phyloP scores from a whole-genome alignment of 2,888 invertebrate genomes.

The Parthenolecanium corni region DNA sequence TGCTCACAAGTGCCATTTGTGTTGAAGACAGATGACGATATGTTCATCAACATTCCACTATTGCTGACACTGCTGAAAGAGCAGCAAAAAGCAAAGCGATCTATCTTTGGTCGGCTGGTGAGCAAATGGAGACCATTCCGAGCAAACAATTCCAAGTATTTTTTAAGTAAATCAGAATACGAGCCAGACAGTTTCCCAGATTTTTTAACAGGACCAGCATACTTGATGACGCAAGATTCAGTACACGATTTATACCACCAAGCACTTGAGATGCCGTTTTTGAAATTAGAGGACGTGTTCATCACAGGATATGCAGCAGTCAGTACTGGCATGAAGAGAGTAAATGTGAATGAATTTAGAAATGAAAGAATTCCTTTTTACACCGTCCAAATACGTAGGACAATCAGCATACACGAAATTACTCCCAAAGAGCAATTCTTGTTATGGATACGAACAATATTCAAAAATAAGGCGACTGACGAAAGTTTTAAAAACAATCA shows the following conservation, averaged over 20 bases:
- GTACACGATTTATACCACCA: slow-evolving; percentile 57
- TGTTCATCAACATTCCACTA: no score
- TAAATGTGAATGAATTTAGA: slow-evolving; percentile 64
- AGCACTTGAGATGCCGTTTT: slow-evolving; percentile 58
- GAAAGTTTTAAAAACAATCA: no score
- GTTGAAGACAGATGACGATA: slow-evolving; percentile 78
- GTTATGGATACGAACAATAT: no score
- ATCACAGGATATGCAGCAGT: slow-evolving; percentile 80
- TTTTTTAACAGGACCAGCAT: slow-evolving; percentile 86
- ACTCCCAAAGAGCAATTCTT: slow-evolving; percentile 79
- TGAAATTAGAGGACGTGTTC: slow-evolving; percentile 84
- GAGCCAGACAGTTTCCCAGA: slow-evolving; percentile 65
- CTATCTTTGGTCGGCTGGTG: slow-evolving; percentile 70
- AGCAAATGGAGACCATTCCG: slow-evolving; percentile 76
- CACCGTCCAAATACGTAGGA: slow-evolving; percentile 61
- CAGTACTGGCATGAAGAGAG: slow-evolving; percentile 45
- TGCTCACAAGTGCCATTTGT: slow-evolving; percentile 62
- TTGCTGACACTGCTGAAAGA: slow-evolving; percentile 46
- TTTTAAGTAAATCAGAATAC: slow-evolving; percentile 66
- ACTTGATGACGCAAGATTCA: slow-evolving; percentile 64
- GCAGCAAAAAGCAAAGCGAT: slow-evolving; percentile 50
- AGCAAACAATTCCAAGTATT: slow-evolving; percentile 76
- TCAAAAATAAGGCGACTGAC: no score
- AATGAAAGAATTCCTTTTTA: slow-evolving; percentile 66
- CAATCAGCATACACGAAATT: slow-evolving; percentile 79